phyloP scores from a whole-genome alignment of 2,888 invertebrate genomes.

The Ectropis crepuscularia region DNA sequence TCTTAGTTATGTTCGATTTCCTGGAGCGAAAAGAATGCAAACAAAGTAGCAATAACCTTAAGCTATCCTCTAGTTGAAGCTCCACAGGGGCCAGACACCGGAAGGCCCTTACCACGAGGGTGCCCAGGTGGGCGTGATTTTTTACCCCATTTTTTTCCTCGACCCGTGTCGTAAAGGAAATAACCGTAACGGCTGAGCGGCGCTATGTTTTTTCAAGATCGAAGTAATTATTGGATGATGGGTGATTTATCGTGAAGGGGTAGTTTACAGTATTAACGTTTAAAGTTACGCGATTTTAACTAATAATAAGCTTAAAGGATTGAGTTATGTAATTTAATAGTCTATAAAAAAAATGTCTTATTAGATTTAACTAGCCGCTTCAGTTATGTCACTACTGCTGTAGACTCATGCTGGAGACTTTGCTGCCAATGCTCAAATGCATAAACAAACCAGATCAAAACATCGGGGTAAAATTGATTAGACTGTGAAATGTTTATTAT shows the following conservation, averaged over 20 bases:
- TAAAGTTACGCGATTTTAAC: background rate
- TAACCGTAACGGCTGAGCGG: conserved; percentile 48
- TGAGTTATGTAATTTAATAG: no score
- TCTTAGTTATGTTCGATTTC: no score
- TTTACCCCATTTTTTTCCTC: conserved; percentile 58
- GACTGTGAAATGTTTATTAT: no score
- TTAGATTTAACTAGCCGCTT: no score
- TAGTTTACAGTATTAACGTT: background rate
- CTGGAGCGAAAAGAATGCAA: no score
- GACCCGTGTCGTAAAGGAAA: conserved; percentile 51
- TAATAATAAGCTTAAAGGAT: no score
- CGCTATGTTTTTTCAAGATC: conserved; percentile 11
- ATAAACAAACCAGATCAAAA: no score
- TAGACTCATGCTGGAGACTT: no score
- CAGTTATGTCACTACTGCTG: no score
- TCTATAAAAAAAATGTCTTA: no score
- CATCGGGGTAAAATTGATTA: no score
- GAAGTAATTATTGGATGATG: background rate
- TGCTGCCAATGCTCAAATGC: no score
- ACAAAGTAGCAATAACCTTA: background rate
- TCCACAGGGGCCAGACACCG: conserved; percentile 58
- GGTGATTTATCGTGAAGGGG: conserved; percentile 4
- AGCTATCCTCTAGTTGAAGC: background rate
- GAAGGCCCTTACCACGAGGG: conserved; percentile 71
- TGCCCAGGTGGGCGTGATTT: conserved; percentile 67